phyloP scores from a whole-genome alignment of 1,140 invertebrate species.

The Drosophila rhopaloa region DNA sequence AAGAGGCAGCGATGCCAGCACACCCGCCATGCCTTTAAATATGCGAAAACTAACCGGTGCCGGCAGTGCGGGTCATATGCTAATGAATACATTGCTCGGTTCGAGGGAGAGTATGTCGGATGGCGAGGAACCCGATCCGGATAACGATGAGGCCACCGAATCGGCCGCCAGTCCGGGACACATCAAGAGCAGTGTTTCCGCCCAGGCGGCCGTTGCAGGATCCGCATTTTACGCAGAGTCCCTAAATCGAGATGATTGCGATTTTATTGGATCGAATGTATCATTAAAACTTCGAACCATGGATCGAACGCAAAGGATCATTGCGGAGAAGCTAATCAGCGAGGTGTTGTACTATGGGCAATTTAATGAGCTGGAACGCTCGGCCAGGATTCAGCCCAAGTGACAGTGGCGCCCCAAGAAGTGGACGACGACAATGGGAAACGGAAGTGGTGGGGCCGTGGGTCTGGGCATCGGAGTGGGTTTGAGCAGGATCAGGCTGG shows the following conservation, averaged over 20 bases:
- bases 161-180: conserved; percentile 67
- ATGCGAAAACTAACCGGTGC: conserved; percentile 68
- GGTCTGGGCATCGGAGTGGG: conserved; percentile 31
- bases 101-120: conserved; percentile 78
- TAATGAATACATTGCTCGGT: conserved; percentile 70
- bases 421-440: conserved; percentile 36
- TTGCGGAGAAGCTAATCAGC: conserved; percentile 84
- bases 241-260: conserved; percentile 72
- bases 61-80: conserved; percentile 68
- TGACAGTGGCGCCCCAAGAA: conserved; percentile 71
- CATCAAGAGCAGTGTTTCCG: conserved; percentile 73
- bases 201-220: conserved; percentile 60
- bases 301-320: conserved; percentile 83
- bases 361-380: conserved; percentile 80
- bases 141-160: conserved; percentile 71
- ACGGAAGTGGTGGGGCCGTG: conserved; percentile 14
- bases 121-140: conserved; percentile 57
- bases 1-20: conserved; percentile 35
- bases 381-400: conserved; percentile 79
- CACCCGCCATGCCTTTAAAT: conserved; percentile 65
- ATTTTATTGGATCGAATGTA: conserved; percentile 84
- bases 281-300: conserved; percentile 84
- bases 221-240: conserved; percentile 77
- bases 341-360: conserved; percentile 85
- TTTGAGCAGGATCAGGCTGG: conserved; percentile 27